Evolutionary conservation across 2,888 invertebrate species (phyloP).

Genomic region (Heliothis peltigera): DNA sequence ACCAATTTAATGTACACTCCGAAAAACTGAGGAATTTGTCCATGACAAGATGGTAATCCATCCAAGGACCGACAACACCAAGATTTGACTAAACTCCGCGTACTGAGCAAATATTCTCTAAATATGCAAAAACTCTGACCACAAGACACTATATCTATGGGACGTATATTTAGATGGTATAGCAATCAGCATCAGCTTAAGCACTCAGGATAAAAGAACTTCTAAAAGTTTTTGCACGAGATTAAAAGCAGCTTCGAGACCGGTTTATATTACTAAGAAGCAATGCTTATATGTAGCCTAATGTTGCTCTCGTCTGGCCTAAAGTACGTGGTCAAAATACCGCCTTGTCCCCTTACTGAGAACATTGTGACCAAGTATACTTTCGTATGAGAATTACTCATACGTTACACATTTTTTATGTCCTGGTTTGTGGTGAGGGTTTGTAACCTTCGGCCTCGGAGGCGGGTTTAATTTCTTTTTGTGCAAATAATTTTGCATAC

Average conservation of each 20-base stretch:
- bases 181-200: constrained; percentile 3
- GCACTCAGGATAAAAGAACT: constrained; percentile 45
- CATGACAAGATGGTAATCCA: too few relatives aligned
- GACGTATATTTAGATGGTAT: too few relatives aligned
- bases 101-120: too few relatives aligned
- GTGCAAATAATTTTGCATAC: constrained; percentile 15
- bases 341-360: neutral
- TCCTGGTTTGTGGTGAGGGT: constrained; percentile 17
- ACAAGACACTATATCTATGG: too few relatives aligned
- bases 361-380: constrained; percentile 3
- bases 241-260: constrained; percentile 35
- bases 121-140: too few relatives aligned
- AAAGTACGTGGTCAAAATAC: constrained; percentile 34
- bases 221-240: constrained; percentile 46
- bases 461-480: constrained; percentile 2
- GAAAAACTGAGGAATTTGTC: too few relatives aligned
- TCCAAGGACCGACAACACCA: too few relatives aligned
- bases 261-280: constrained; percentile 37
- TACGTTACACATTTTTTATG: neutral
- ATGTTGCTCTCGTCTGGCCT: constrained; percentile 7
- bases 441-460: constrained; percentile 13
- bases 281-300: constrained; percentile 16
- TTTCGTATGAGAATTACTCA: constrained; percentile 12
- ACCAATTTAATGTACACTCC: too few relatives aligned
- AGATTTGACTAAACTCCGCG: too few relatives aligned